Evolutionary conservation across 2,797 vertebrate genomes (phyloP), one percentile per base, ranked within the genome.

Genomic region (Melanogrammus aeglefinus): DNA sequence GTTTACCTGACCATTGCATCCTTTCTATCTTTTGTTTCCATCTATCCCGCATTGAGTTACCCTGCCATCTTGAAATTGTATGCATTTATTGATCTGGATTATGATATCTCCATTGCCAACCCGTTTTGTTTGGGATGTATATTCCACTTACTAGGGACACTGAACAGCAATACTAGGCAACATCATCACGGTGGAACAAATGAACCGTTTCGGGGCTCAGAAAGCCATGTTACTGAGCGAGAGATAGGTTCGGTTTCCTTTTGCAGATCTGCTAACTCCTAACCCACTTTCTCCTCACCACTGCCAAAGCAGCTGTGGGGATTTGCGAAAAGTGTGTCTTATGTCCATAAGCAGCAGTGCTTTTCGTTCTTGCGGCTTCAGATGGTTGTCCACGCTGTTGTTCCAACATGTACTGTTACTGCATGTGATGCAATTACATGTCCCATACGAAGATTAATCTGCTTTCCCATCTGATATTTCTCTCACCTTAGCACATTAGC

Each of bases 1-100:
- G 84, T 86, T 82, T 83, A 77, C 57, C 79, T 77, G 76, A 78
- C 57, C 57, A 63, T n/a, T 63, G 57, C 57, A 63, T 63, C 57
- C 57, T 63, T 24, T n/a, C 83, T 63, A 79, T 1, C 41, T 80
- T 83, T 87, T 90, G 82, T 86, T 82, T 81, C 72, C 81, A 57
- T 39, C 57, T 44, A n/a, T 24, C 51, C 57, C 80, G 3, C 71
- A 7, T 2, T 35, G 63, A 38, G 29, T 5, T 24, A 36, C 57
- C 35, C 36, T 18, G 21, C 74, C 47, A 79, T 29, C 6, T 63
- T 63, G 57, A 63, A 63, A 63, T 24, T 18, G 21, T n/a, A 24
- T 77, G 41, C 31, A 74, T 83, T 66, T 29, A 33, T 51, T 35
- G 6, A 79, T 57, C 39, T 63, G 77, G 29, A n/a, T 38, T 0